Percentiles rank a stretch among this genome's conserved stretches.
phyloP scores from a whole-genome alignment of 2,113 vertebrate genomes.

The Heterocephalus glaber region DNA sequence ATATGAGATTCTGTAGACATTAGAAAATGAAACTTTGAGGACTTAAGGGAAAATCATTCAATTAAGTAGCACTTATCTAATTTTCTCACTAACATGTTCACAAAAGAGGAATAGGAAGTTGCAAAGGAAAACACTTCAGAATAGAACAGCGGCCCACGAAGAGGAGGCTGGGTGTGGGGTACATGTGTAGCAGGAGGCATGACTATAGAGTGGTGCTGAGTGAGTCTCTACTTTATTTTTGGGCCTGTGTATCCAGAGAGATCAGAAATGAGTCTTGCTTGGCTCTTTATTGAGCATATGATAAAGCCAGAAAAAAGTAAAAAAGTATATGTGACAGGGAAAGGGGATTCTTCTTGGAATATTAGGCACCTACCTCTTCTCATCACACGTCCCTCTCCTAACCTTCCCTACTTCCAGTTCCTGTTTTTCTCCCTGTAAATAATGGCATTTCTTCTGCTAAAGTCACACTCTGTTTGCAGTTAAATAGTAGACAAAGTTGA shows the following conservation, averaged over 20 bases:
- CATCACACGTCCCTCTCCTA: not conserved
- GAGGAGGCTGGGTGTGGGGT: not conserved
- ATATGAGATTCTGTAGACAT: not conserved
- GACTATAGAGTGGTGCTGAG: not conserved
- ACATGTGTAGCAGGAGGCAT: not conserved
- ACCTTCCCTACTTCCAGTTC: not conserved
- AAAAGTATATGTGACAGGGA: not conserved
- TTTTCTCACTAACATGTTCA: not conserved
- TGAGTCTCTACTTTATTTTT: not conserved
- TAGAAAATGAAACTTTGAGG: not conserved
- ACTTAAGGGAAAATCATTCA: not conserved
- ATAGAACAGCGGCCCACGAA: not conserved
- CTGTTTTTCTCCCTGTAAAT: not conserved
- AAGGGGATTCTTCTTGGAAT: not conserved
- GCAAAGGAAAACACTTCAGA: not conserved
- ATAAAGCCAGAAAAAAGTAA: not conserved
- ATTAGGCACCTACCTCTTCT: not conserved
- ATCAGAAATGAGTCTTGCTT: not conserved
- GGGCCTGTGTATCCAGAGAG: not conserved
- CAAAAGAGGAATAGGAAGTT: constrained; percentile 25
- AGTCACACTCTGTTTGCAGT: not conserved
- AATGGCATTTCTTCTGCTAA: not conserved
- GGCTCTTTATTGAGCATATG: not conserved
- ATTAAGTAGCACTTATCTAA: constrained; percentile 10
- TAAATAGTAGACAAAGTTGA: not conserved